A percentile compares a stretch with the other conserved stretches of the same genome.
Evolutionary conservation across 2,797 vertebrate genomes (phyloP).

Genomic region (Carduelis carduelis): DNA sequence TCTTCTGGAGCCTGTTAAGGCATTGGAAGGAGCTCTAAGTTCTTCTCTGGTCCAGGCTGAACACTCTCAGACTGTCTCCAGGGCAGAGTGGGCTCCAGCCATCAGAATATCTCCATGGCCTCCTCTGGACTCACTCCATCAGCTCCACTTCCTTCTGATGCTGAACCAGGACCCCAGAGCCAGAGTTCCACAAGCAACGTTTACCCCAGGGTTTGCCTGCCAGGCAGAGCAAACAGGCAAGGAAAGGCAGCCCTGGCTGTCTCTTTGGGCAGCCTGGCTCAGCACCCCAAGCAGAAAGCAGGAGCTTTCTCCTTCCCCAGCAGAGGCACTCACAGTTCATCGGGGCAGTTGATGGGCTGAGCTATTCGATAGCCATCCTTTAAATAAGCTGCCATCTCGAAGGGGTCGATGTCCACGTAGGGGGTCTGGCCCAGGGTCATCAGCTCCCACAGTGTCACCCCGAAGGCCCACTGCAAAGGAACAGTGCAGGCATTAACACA

Average conservation of each 20-base stretch:
- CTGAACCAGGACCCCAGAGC: background rate
- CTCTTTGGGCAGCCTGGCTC: background rate
- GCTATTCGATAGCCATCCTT: conserved; percentile 99
- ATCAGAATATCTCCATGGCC: background rate
- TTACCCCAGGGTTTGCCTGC: background rate
- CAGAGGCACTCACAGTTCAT: conserved; percentile 88
- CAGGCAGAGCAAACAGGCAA: background rate
- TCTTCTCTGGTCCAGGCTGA: background rate
- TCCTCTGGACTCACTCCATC: background rate
- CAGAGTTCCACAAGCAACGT: background rate
- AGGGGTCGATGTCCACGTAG: conserved; percentile 97
- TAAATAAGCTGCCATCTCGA: conserved; percentile 98
- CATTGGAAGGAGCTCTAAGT: background rate
- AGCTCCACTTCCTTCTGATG: background rate
- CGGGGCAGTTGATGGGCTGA: conserved; percentile 99
- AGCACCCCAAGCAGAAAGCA: background rate
- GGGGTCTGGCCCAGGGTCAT: conserved; percentile 99
- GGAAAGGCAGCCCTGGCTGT: background rate
- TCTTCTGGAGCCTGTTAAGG: background rate
- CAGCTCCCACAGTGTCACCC: conserved; percentile 95
- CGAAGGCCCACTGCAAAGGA: conserved; percentile 91
- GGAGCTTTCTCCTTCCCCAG: background rate
- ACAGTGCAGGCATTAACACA: background rate
- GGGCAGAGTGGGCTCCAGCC: background rate
- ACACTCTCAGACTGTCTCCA: background rate